Base-by-base conservation (phyloP, 2,888 invertebrate species). In the Polyommatus iphigenia region DNA sequence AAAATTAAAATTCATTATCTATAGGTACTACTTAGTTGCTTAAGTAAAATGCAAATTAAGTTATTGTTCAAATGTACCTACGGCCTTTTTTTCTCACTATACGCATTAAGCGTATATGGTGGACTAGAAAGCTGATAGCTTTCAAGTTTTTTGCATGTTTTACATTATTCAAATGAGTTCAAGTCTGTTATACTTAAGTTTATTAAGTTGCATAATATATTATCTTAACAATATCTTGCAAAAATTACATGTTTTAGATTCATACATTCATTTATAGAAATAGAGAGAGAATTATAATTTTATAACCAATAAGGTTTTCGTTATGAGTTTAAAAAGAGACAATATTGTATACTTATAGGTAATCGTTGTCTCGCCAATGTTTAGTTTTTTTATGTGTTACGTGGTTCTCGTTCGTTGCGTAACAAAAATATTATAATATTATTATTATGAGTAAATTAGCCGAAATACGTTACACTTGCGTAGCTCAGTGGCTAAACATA, bases 151-250 rank as follows among this genome's bases (percentile, higher is more conserved):
- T 72, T 72, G 67, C 67, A 41, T 41, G 41, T 41, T 36, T 41
- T 41, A 72, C 41, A 41, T 72, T 72, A 72, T 72, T 72, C 41
- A 72, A 41, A 72, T 72, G 72, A 41, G 41, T 72, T 72, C 29
- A 71, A 57, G 20, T 59, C 57, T 59, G n/a, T 59, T 59, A 18
- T n/a, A n/a, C n/a, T n/a, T 15, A 50, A 15, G 50, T 50, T 15
- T 50, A 15, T 7, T n/a, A 59, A 20, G n/a, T 20, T 59, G 20
- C 57, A 20, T 59, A 59, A 59, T 15, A 50, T 24, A n/a, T n/a
- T 10, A 50, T 50, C 50, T 50, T 50, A 15, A 50, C 15, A 50
- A 4, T 50, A 50, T 50, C 50, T 50, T 15, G 2, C 4, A 50
- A 15, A 13, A 15, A 15, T 15, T 50, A 15, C 15, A 50, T 15